Evolutionary conservation across 64 coral and sea anemone species (phyloP).

Genomic region (Actinia tenebrosa): DNA sequence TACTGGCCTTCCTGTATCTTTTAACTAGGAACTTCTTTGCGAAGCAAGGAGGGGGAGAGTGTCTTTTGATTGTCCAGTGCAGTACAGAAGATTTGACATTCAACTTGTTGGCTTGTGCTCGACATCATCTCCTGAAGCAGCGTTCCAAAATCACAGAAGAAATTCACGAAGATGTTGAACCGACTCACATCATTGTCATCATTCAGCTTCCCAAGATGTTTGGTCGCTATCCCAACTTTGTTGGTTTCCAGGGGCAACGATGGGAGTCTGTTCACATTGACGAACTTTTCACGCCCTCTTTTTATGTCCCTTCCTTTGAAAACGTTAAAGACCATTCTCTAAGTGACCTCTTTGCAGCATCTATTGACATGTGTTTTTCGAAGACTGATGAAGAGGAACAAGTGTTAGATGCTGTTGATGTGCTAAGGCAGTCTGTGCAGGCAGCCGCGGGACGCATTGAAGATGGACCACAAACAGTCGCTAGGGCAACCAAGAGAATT

Average conservation of each 20-base stretch:
- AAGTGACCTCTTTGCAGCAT: conserved; percentile 51
- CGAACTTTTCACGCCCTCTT: conserved; percentile 45
- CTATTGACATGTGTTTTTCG: neutral
- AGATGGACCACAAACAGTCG: conserved; percentile 23
- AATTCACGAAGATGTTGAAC: neutral
- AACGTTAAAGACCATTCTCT: conserved; percentile 54
- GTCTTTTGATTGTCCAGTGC: conserved; percentile 59
- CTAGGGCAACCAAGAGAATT: conserved; percentile 60
- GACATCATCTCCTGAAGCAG: conserved; percentile 63
- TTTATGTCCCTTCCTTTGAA: conserved; percentile 52
- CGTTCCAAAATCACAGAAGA: conserved; percentile 32
- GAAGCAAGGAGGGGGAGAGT: conserved; percentile 36
- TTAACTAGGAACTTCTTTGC: conserved; percentile 43
- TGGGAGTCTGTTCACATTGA: conserved; percentile 85
- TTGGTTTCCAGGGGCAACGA: conserved; percentile 66
- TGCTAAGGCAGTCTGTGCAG: conserved; percentile 63
- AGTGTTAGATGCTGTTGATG: conserved; percentile 16
- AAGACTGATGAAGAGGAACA: conserved; percentile 14
- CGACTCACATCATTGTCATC: conserved; percentile 63
- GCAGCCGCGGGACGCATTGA: conserved; percentile 65
- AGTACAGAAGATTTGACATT: conserved; percentile 36
- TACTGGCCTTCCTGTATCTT: neutral
- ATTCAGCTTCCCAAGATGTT: conserved; percentile 67
- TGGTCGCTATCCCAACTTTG: conserved; percentile 56
- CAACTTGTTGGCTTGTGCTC: conserved; percentile 54